Percentiles rank a stretch among this genome's conserved stretches.
phyloP scores from a whole-genome alignment of 2,113 vertebrate species.

The Sapajus apella region DNA sequence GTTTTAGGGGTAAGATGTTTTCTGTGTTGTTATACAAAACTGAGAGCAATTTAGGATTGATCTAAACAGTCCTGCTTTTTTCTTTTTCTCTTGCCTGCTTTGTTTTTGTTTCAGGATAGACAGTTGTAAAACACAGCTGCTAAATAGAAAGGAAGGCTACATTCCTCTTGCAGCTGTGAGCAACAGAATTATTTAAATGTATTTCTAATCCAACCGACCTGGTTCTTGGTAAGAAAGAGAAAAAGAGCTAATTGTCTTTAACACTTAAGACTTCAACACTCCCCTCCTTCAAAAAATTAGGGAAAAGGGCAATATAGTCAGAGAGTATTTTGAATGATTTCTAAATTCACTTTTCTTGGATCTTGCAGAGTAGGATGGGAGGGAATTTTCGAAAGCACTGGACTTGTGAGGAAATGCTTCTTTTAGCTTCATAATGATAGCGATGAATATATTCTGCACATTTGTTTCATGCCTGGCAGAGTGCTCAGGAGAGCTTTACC shows the following conservation, averaged over 20 bases:
- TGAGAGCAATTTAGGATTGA: neutral
- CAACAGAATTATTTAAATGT: constrained; percentile 56
- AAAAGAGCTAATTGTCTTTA: constrained; percentile 22
- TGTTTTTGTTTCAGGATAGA: constrained; percentile 61
- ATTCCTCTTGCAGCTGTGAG: constrained; percentile 49
- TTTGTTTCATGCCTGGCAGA: neutral
- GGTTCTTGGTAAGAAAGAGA: constrained; percentile 15
- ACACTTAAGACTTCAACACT: neutral
- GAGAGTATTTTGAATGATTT: constrained; percentile 1
- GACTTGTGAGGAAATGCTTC: neutral
- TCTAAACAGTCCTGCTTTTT: neutral
- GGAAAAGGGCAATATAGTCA: neutral
- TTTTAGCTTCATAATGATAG: neutral
- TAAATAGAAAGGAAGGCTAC: constrained; percentile 10
- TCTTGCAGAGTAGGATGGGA: neutral
- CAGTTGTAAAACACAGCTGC: constrained; percentile 68
- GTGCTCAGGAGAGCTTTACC: neutral
- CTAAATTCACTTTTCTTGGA: constrained; percentile 28
- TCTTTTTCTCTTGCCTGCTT: neutral
- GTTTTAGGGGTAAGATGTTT: neutral
- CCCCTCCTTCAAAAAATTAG: neutral
- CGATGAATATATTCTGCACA: neutral
- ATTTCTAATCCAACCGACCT: constrained; percentile 12
- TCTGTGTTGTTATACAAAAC: constrained; percentile 18
- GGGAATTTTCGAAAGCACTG: neutral